These are phyloP conservation scores for Platycheirus rosarum DNA, from an alignment of 2,888 invertebrate genomes.

Conservation along the genomic window DNA sequence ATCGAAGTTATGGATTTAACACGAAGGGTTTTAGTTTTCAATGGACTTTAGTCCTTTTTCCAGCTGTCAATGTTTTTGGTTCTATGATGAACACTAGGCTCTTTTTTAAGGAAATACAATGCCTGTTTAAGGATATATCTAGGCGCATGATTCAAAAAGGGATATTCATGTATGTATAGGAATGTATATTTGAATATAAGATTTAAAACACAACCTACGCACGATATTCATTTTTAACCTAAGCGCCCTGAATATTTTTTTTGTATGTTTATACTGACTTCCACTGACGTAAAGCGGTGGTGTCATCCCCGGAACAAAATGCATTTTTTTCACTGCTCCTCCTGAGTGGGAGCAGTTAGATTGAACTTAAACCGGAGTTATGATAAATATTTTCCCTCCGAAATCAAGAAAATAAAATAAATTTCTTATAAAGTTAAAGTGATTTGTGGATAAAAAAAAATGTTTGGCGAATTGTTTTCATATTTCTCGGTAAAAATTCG, in stretches of 20 bases:
- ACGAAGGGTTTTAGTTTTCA: too few relatives aligned
- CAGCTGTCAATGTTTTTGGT: too few relatives aligned
- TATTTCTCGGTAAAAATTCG: conserved; percentile 71
- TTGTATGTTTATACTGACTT: conserved; percentile 62
- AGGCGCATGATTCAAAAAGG: conserved; percentile 64
- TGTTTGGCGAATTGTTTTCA: conserved; percentile 71
- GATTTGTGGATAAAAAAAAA: conserved; percentile 23
- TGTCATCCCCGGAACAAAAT: conserved; percentile 58
- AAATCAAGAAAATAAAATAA: conserved; percentile 7
- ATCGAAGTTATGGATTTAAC: too few relatives aligned
- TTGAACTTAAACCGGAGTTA: conserved; percentile 57
- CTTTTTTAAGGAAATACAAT: conserved; percentile 6
- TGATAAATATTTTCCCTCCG: conserved; percentile 15
- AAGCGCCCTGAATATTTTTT: conserved; percentile 51
- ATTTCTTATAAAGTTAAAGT: conserved; percentile 20
- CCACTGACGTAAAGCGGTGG: conserved; percentile 57
- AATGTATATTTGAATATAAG: background rate
- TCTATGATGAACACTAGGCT: too few relatives aligned
- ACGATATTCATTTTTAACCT: conserved; percentile 48
- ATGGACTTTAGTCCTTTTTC: conserved; percentile 4
- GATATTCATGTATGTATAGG: too few relatives aligned
- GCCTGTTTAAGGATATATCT: conserved; percentile 33
- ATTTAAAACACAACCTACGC: conserved; percentile 70
- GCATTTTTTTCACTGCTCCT: conserved; percentile 55
- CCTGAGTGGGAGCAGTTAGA: conserved; percentile 51